Percentiles rank a stretch among this genome's conserved stretches.
Conservation (phyloP, 2,797 vertebrate genomes). For the Lateolabrax maculatus region DNA sequence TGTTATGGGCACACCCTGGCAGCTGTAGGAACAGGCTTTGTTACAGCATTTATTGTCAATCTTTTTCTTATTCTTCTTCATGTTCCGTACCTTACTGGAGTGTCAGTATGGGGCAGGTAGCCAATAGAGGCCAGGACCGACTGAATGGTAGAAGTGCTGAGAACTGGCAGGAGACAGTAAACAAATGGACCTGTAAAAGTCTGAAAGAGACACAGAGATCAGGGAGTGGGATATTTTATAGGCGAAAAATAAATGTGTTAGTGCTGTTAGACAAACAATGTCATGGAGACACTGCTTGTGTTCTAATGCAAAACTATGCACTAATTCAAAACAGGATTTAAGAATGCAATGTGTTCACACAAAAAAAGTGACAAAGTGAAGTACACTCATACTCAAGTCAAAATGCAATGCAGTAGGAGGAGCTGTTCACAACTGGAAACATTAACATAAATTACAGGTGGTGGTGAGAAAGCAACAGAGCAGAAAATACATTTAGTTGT, state of each 20-base stretch:
- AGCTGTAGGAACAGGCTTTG: background rate
- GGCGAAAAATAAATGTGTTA: no score
- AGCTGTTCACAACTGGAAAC: background rate
- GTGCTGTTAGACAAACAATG: no score
- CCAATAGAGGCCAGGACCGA: slow-evolving; percentile 87
- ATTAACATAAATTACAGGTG: background rate
- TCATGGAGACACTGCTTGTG: background rate
- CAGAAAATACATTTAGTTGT: background rate
- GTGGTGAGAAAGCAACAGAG: background rate
- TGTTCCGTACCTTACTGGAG: slow-evolving; percentile 50
- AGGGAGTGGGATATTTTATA: background rate
- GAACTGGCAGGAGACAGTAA: slow-evolving; percentile 86
- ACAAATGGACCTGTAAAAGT: slow-evolving; percentile 91
- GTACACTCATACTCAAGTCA: background rate
- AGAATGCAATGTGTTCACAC: background rate
- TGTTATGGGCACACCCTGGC: background rate
- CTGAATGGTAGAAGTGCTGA: slow-evolving; percentile 79
- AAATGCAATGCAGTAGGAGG: background rate
- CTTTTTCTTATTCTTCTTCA: background rate
- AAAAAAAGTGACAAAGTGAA: background rate
- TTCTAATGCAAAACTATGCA: background rate
- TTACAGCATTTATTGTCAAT: background rate
- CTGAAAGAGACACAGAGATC: slow-evolving; percentile 74
- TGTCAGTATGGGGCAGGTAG: slow-evolving; percentile 82
- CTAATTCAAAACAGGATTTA: background rate